Percentiles rank a stretch among this genome's conserved stretches.
Evolutionary conservation across 2,888 invertebrate species (phyloP).

Genomic region (Antheraea assamensis): DNA sequence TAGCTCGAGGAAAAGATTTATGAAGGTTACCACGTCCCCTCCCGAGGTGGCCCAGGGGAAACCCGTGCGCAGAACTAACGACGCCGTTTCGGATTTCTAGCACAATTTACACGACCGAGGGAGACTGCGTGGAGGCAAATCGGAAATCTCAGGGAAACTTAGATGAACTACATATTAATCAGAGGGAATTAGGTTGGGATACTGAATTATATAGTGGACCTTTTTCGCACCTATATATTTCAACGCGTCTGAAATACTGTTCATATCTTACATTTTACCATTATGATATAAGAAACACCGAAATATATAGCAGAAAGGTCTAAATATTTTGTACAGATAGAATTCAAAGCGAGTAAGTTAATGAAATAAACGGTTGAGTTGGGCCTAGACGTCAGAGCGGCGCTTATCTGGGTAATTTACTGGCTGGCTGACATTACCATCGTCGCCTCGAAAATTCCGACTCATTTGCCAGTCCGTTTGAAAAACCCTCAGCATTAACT

Average conservation of each 20-base stretch:
- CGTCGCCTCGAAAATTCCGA: slow-evolving; percentile 69
- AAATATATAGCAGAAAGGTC: slow-evolving; percentile 23
- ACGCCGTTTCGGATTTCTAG: slow-evolving; percentile 76
- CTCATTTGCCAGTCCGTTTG: slow-evolving; percentile 74
- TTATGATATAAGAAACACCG: background rate
- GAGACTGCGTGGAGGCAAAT: slow-evolving; percentile 50
- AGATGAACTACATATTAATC: slow-evolving; percentile 66
- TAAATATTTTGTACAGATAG: slow-evolving; percentile 54
- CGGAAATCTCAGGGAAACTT: slow-evolving; percentile 67
- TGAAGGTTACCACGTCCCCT: slow-evolving; percentile 71
- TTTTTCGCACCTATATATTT: slow-evolving; percentile 44
- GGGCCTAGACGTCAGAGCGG: slow-evolving; percentile 65
- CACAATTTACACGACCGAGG: slow-evolving; percentile 73
- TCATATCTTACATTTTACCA: background rate
- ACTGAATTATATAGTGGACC: slow-evolving; percentile 53
- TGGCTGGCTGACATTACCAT: slow-evolving; percentile 75
- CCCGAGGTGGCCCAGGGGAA: slow-evolving; percentile 71
- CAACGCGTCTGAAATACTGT: slow-evolving; percentile 17
- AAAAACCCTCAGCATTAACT: slow-evolving; percentile 62
- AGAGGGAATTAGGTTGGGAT: slow-evolving; percentile 50
- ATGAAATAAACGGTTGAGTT: slow-evolving; percentile 69
- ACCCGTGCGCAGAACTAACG: slow-evolving; percentile 73
- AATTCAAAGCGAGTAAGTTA: slow-evolving; percentile 66
- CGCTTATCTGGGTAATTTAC: slow-evolving; percentile 78
- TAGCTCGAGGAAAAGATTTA: slow-evolving; percentile 77